These are phyloP conservation scores for Palaemon carinicauda DNA, from an alignment of 1,140 invertebrate genomes.

Conservation along the genomic window DNA sequence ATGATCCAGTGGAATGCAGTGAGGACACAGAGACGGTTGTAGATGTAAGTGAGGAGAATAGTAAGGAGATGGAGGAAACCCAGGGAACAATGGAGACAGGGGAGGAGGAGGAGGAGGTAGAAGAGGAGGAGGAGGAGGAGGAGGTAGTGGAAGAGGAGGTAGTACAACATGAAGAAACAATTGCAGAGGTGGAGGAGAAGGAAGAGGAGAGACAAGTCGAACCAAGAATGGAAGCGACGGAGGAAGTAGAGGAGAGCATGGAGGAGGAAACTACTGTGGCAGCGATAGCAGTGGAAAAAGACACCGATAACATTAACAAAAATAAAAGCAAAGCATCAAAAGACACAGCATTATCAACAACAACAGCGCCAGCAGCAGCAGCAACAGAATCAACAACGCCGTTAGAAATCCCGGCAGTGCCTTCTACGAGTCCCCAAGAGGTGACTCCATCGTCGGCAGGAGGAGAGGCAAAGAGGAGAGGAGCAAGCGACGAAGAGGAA, in stretches of 20 bases:
- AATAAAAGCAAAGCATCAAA: background rate
- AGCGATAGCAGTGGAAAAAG: background rate
- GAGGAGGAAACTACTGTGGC: background rate
- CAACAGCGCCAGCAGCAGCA: too few species aligned
- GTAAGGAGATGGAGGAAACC: background rate
- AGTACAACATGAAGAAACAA: too few species aligned
- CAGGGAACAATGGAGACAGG: background rate
- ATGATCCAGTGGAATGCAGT: background rate
- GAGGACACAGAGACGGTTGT: background rate
- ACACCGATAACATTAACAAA: background rate
- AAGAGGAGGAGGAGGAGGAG: background rate
- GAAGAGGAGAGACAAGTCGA: too few species aligned
- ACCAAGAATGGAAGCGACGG: background rate
- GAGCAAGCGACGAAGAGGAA: conserved; percentile 21
- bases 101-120: background rate
- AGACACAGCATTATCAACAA: too few species aligned
- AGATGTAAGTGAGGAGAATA: background rate
- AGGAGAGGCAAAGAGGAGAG: background rate
- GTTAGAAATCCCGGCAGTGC: background rate
- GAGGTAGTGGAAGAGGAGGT: background rate
- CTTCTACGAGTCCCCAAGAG: background rate
- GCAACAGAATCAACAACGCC: background rate
- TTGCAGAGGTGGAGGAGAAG: background rate
- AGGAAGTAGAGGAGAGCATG: background rate
- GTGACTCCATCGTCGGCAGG: background rate